These are phyloP conservation scores for Acanthococcus lagerstroemiae DNA, from an alignment of 2,888 invertebrate species.

Conservation along the genomic window DNA sequence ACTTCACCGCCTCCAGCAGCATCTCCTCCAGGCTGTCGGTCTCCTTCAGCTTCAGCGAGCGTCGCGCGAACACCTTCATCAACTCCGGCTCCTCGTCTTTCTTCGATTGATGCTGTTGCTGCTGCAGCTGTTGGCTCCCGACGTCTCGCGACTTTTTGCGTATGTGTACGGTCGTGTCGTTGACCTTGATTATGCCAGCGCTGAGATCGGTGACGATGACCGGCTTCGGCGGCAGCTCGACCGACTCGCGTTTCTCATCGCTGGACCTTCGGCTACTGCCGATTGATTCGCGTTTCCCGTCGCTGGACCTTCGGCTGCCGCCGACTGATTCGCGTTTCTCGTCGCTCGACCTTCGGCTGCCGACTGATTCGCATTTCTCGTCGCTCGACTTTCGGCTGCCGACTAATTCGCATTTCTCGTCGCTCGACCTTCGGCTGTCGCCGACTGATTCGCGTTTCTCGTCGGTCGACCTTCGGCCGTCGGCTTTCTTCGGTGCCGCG, in stretches of 20 bases:
- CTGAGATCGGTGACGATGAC: conserved; percentile 8
- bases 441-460: too few relatives aligned
- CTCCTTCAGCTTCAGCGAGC: conserved; percentile 71
- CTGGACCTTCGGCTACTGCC: background rate
- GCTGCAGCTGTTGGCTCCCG: background rate
- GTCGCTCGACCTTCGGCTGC: background rate
- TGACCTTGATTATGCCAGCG: conserved; percentile 17
- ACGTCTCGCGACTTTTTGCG: conserved; percentile 14
- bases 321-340: too few relatives aligned
- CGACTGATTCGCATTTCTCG: too few relatives aligned
- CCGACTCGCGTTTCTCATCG: background rate
- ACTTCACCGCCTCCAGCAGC: conserved; percentile 44
- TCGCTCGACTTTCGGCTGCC: too few relatives aligned
- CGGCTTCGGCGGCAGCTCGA: background rate
- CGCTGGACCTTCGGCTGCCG: too few relatives aligned
- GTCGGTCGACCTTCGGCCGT: background rate
- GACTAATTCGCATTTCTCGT: too few relatives aligned
- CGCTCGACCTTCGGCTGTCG: too few relatives aligned
- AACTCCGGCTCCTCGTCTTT: conserved; percentile 51
- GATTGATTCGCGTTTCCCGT: too few relatives aligned
- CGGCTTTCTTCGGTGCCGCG: background rate
- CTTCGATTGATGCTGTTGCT: background rate
- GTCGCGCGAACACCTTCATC: conserved; percentile 69
- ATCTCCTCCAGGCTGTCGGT: conserved; percentile 47
- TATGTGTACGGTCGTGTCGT: conserved; percentile 9